Percentiles rank a stretch among this genome's conserved stretches.
These are phyloP conservation scores for Scaptomyza graminum DNA, from an alignment of 1,140 invertebrate genomes.

Conservation along the genomic window DNA sequence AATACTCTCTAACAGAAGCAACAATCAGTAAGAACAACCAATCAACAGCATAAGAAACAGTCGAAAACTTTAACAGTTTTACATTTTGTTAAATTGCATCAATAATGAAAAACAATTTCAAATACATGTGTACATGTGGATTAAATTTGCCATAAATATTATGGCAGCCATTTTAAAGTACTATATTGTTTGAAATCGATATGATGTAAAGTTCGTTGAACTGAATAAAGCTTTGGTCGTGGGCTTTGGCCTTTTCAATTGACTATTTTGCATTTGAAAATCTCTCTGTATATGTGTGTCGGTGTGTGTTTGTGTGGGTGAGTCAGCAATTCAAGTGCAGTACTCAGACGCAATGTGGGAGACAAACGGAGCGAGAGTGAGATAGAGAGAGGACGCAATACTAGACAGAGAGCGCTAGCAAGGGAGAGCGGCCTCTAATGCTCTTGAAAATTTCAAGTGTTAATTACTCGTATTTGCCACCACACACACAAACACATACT, in stretches of 20 bases:
- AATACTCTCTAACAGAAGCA: conserved; percentile 20
- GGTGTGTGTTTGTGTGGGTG: conserved; percentile 4
- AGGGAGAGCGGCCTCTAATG: conserved; percentile 56
- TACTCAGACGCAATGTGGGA: conserved; percentile 54
- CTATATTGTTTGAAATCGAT: conserved; percentile 48
- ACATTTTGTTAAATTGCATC: conserved; percentile 23
- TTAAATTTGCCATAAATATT: conserved; percentile 58
- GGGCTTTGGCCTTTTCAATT: conserved; percentile 50
- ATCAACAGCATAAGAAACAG: conserved; percentile 30
- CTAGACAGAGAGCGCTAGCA: conserved; percentile 13
- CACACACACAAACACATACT: conserved; percentile 14
- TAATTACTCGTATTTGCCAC: conserved; percentile 71
- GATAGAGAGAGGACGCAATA: neutral
- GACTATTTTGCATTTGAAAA: conserved; percentile 56
- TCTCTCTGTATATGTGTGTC: conserved; percentile 9
- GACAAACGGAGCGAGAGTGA: conserved; percentile 11
- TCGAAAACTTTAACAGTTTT: conserved; percentile 30
- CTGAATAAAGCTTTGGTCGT: conserved; percentile 36
- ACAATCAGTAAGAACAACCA: conserved; percentile 36
- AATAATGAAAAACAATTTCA: conserved; percentile 35
- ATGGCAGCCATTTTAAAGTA: conserved; percentile 65
- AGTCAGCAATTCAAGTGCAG: conserved; percentile 55
- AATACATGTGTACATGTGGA: conserved; percentile 1
- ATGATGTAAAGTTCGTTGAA: conserved; percentile 62
- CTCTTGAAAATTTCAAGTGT: conserved; percentile 77